Percentiles rank a stretch among this genome's conserved stretches.
phyloP scores from a whole-genome alignment of 1,140 invertebrate genomes.

The Lordiphosa mommai region DNA sequence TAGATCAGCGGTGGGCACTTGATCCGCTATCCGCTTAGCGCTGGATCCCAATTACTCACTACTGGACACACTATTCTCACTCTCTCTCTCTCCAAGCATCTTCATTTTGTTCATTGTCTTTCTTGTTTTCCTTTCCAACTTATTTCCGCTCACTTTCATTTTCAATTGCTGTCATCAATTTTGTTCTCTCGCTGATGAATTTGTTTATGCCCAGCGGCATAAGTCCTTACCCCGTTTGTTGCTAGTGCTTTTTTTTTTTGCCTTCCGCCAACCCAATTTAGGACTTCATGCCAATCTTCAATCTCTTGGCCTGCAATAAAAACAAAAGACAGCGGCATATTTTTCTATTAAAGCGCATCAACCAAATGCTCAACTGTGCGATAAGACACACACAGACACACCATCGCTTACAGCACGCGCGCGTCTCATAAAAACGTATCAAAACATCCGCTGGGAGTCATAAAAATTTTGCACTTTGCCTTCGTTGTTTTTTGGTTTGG shows the following conservation, averaged over 20 bases:
- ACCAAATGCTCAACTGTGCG: constrained; percentile 31
- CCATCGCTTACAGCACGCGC: constrained; percentile 71
- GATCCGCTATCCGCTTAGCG: too few species aligned
- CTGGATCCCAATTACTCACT: too few species aligned
- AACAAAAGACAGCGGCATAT: constrained; percentile 17
- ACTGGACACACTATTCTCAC: too few species aligned
- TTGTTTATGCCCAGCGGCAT: constrained; percentile 33
- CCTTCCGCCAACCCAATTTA: constrained; percentile 15
- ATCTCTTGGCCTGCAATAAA: constrained; percentile 40
- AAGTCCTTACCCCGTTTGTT: constrained; percentile 1
- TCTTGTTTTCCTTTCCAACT: too few species aligned
- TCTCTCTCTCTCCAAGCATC: too few species aligned
- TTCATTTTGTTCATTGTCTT: too few species aligned
- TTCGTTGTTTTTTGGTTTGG: constrained; percentile 7
- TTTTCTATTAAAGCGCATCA: constrained; percentile 66
- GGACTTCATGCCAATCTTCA: constrained; percentile 42
- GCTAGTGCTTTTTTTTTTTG: not conserved
- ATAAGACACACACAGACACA: constrained; percentile 45
- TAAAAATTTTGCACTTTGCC: constrained; percentile 76
- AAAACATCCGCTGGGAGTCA: constrained; percentile 74
- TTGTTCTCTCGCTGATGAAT: constrained; percentile 36
- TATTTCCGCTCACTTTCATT: too few species aligned
- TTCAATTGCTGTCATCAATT: not conserved
- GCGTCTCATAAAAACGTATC: constrained; percentile 78
- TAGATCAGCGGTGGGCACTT: too few species aligned